Percentiles rank a stretch among this genome's conserved stretches.
phyloP scores from a whole-genome alignment of 2,113 vertebrate species.

The Nothocercus julius region DNA sequence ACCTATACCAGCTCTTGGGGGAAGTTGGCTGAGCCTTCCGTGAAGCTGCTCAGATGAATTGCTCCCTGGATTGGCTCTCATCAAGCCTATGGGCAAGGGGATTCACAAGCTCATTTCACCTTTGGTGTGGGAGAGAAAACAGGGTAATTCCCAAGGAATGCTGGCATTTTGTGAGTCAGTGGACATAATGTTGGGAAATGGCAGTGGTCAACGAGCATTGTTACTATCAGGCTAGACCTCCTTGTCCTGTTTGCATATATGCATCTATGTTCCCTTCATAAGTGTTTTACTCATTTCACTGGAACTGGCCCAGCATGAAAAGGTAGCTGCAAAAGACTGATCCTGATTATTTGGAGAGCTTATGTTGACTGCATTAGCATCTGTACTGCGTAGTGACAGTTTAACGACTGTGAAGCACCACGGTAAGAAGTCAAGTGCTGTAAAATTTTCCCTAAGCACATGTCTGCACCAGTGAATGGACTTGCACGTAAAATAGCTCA shows the following conservation, averaged over 20 bases:
- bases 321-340: neutral
- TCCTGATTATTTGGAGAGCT: neutral
- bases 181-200: neutral
- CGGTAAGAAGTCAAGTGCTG: neutral
- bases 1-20: accelerated
- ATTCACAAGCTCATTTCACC: neutral
- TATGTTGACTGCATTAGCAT: accelerated
- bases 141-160: neutral
- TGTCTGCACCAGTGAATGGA: neutral
- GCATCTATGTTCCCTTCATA: neutral
- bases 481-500: neutral
- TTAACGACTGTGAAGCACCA: neutral
- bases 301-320: neutral
- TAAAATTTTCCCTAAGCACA: neutral
- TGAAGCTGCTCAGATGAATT: accelerated
- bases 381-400: neutral
- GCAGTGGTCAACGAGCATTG: neutral
- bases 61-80: neutral
- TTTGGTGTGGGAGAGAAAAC: neutral
- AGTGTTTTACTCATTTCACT: neutral
- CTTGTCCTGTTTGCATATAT: neutral
- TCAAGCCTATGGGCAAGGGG: neutral
- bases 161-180: accelerated
- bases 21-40: neutral
- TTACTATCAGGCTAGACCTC: neutral